A percentile compares a stretch with the other conserved stretches of the same genome.
These are phyloP conservation scores for Leptatherina wallacei DNA, from an alignment of 2,797 vertebrate genomes.

Conservation along the genomic window DNA sequence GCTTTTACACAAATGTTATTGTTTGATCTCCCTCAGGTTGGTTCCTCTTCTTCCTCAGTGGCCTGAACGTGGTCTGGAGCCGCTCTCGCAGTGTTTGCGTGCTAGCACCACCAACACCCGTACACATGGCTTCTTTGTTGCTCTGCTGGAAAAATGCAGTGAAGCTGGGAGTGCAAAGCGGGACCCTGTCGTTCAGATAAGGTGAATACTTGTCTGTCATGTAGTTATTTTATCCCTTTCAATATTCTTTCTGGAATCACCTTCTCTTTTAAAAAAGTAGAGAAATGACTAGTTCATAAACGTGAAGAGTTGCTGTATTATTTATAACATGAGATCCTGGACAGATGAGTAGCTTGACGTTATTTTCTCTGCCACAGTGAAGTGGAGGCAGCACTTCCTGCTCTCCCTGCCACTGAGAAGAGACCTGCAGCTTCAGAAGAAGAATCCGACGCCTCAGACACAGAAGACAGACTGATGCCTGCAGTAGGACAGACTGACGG, in stretches of 20 bases:
- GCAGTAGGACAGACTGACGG: slow-evolving; percentile 15
- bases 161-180: not conserved
- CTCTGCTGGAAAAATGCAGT: slow-evolving; percentile 84
- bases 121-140: slow-evolving; percentile 93
- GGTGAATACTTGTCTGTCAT: slow-evolving; percentile 41
- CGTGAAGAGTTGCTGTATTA: not conserved
- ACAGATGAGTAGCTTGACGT: no score
- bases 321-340: not conserved
- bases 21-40: slow-evolving; percentile 75
- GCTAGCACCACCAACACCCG: slow-evolving; percentile 85
- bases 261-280: not conserved
- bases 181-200: slow-evolving; percentile 25
- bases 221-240: not conserved
- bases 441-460: slow-evolving; percentile 43
- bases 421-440: slow-evolving; percentile 41
- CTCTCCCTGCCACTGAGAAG: not conserved
- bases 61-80: slow-evolving; percentile 87
- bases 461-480: slow-evolving; percentile 25
- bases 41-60: slow-evolving; percentile 85
- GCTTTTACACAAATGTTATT: not conserved
- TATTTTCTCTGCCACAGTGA: slow-evolving; percentile 24
- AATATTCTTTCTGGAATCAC: not conserved
- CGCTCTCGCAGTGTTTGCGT: slow-evolving; percentile 88
- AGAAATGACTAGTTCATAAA: not conserved
- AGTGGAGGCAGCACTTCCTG: not conserved